phyloP scores from a whole-genome alignment of 1,140 invertebrate genomes.

The Saccostrea echinata region DNA sequence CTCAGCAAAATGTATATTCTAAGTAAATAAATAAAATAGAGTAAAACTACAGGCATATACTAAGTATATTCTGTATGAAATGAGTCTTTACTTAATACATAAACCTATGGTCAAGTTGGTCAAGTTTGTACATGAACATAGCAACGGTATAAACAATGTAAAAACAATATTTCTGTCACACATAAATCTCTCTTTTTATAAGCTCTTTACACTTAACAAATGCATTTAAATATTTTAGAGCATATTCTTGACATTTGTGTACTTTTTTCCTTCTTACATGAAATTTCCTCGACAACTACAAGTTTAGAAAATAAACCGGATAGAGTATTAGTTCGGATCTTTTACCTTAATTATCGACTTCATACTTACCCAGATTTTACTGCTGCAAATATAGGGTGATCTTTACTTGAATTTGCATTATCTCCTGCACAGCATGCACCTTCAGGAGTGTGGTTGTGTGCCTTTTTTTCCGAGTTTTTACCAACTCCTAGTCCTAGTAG shows the following conservation, averaged over 20 bases:
- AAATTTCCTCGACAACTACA: neutral
- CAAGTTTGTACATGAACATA: constrained; percentile 15
- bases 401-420: constrained; percentile 51
- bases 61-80: too few relatives aligned
- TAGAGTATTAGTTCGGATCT: neutral
- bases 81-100: too few relatives aligned
- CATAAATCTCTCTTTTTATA: neutral
- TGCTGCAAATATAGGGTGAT: constrained; percentile 74
- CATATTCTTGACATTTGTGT: too few relatives aligned
- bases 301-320: neutral
- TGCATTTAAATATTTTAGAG: neutral
- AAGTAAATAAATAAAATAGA: too few relatives aligned
- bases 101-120: too few relatives aligned
- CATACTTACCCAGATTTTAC: constrained; percentile 75
- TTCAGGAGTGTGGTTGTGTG: constrained; percentile 48
- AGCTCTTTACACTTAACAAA: neutral
- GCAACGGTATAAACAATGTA: constrained; percentile 29
- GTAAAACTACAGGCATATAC: too few relatives aligned
- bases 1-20: too few relatives aligned
- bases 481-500: neutral
- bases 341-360: neutral
- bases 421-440: constrained; percentile 51
- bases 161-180: neutral
- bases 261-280: too few relatives aligned
- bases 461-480: neutral